Percentiles rank a stretch among this genome's conserved stretches.
phyloP scores from a whole-genome alignment of 2,888 invertebrate species.

The Ormyrus labotus region DNA sequence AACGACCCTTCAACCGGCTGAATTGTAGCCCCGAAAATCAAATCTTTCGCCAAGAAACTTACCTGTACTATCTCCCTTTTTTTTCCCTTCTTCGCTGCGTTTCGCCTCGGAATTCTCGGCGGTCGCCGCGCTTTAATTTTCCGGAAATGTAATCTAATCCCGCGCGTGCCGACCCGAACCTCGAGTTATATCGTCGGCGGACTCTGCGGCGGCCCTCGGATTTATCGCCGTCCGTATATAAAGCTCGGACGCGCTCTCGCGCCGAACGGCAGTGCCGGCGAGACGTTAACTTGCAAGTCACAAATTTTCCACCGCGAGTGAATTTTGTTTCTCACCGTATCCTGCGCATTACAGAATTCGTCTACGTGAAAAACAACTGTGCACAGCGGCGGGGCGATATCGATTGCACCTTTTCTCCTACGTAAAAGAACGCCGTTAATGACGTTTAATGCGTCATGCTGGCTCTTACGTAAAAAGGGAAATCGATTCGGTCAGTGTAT shows the following conservation, averaged over 20 bases:
- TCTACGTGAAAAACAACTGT: not conserved
- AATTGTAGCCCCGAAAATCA: constrained; percentile 53
- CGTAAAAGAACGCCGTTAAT: not conserved
- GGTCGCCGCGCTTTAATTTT: too few species aligned
- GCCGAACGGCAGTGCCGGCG: not conserved
- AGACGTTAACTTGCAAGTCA: constrained; percentile 16
- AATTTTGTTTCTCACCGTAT: not conserved
- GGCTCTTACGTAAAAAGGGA: constrained; percentile 9
- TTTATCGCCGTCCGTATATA: not conserved
- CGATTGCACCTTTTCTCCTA: constrained; percentile 10
- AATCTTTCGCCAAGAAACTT: constrained; percentile 30
- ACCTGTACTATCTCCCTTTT: not conserved
- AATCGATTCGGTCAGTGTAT: not conserved
- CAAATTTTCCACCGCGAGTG: constrained; percentile 8
- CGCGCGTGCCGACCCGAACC: not conserved
- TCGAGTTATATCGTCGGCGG: constrained; percentile 7
- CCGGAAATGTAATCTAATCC: not conserved
- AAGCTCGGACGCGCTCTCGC: not conserved
- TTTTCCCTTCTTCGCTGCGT: not conserved
- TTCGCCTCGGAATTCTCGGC: too few species aligned
- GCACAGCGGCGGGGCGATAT: not conserved
- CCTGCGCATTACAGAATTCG: not conserved
- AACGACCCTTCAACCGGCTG: constrained; percentile 60
- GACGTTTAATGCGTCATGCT: constrained; percentile 12
- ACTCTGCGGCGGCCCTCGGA: not conserved